These are phyloP conservation scores for Lampris megalopsis DNA, from an alignment of 2,113 vertebrate species.

Conservation along the genomic window DNA sequence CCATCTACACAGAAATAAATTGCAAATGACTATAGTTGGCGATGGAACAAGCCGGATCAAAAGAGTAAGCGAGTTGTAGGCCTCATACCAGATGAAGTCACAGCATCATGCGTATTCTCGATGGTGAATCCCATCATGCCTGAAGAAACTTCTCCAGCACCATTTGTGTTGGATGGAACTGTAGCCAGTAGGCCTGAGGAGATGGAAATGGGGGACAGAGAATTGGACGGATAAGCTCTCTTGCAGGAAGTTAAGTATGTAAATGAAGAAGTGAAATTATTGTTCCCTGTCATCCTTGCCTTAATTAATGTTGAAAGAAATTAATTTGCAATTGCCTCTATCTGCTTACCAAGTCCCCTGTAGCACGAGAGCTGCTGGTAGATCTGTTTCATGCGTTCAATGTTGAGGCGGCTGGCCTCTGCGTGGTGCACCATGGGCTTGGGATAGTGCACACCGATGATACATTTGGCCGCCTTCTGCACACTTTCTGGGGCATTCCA, in stretches of 20 bases:
- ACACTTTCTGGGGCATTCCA: slow-evolving; percentile 96
- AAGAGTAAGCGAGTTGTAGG: neutral
- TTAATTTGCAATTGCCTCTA: neutral
- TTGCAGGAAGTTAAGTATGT: neutral
- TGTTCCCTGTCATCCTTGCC: neutral
- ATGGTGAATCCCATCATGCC: slow-evolving; percentile 57
- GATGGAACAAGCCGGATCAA: neutral
- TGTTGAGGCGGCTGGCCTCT: slow-evolving; percentile 94
- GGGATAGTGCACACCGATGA: slow-evolving; percentile 95
- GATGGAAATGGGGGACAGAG: neutral
- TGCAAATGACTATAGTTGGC: neutral
- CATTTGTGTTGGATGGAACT: slow-evolving; percentile 77
- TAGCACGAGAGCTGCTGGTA: slow-evolving; percentile 98
- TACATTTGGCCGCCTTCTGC: slow-evolving; percentile 94
- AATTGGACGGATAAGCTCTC: neutral
- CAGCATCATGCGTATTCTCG: slow-evolving; percentile 44
- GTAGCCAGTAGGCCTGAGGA: slow-evolving; percentile 77
- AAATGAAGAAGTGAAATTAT: too few relatives aligned
- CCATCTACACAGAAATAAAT: neutral
- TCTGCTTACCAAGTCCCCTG: slow-evolving; percentile 89
- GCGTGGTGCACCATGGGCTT: slow-evolving; percentile 98
- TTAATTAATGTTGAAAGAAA: neutral
- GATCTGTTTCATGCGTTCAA: slow-evolving; percentile 98
- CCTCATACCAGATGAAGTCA: slow-evolving; percentile 60
- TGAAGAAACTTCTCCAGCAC: slow-evolving; percentile 58